These are phyloP conservation scores for Melanotaenia nigrans DNA, from an alignment of 2,797 vertebrate species.

Conservation along the genomic window DNA sequence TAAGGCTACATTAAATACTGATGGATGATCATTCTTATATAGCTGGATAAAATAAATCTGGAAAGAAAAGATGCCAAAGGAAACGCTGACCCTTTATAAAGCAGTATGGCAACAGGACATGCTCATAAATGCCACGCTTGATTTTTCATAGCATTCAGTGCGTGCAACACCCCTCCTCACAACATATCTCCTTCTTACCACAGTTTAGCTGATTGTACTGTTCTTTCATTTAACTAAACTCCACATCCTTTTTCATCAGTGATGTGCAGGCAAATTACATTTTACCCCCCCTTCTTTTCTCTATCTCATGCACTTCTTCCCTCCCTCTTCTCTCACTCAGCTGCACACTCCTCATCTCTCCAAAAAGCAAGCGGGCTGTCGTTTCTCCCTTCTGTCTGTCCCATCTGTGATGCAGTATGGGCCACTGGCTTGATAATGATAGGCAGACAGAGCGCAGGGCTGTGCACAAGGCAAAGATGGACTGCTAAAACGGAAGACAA, in stretches of 20 bases:
- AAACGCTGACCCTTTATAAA: constrained; percentile 25
- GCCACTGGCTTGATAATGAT: constrained; percentile 76
- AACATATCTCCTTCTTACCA: constrained; percentile 21
- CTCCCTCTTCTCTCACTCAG: constrained; percentile 72
- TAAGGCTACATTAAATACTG: not conserved
- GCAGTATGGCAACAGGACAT: constrained; percentile 10
- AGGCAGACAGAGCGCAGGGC: constrained; percentile 61
- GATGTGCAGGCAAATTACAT: constrained; percentile 57
- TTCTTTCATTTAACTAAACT: constrained; percentile 38
- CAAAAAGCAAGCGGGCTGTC: constrained; percentile 80
- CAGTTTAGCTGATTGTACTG: constrained; percentile 16
- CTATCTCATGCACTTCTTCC: constrained; percentile 36
- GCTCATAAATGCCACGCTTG: constrained; percentile 1
- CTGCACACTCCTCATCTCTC: constrained; percentile 74
- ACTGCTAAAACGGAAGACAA: constrained; percentile 55
- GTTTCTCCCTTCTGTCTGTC: constrained; percentile 81
- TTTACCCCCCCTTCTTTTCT: constrained; percentile 33
- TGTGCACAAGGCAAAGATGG: constrained; percentile 50
- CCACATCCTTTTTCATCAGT: constrained; percentile 36
- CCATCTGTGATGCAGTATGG: constrained; percentile 84
- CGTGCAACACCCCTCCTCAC: not conserved
- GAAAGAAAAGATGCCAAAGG: constrained; percentile 8
- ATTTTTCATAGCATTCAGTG: constrained; percentile 2
- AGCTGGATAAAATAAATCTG: constrained; percentile 6
- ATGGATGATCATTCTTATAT: constrained; percentile 5